Evolutionary conservation across 2,888 invertebrate genomes (phyloP), one percentile per base, ranked within the genome.

Genomic region (Drosophila monieri): DNA sequence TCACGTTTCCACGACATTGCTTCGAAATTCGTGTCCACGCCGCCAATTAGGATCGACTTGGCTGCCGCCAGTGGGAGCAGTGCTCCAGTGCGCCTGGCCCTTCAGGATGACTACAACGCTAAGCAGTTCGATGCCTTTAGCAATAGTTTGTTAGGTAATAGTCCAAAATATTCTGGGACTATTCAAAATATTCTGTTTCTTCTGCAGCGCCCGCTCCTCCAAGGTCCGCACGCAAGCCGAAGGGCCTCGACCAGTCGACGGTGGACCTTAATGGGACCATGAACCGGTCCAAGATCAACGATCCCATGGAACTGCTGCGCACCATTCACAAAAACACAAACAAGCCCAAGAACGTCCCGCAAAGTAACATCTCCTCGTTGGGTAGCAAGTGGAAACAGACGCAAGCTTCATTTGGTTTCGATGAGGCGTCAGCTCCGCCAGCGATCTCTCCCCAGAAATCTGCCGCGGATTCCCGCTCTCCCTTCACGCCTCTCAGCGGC

Each of bases 11-110:
- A 46, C 5, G 23, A 32, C 9, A 79, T 80, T 35, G 65, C 73
- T 2, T 57, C 80, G 49, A 91, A 90, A 57, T 88, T 86, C 18
- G 78, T 91, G 3, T 88, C 85, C 0, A 91, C 91, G 1, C 91
- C 91, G 12, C 90, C 91, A 3, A 91, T 91, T 2, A 88, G 78
- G 46, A 70, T 89, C 12, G 89, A 90, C 12, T 52, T 79, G 39
- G 30, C 71, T 0, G 39, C 49, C 12, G 53, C 44, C 3, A 18
- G 27, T 1, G 59, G 64, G 0, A 78, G 67, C 23, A 67, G 48
- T n/a, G 68, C 52, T 15, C 83, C 81, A 41, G 73, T 85, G 1
- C 86, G 90, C 8, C 52, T 90, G 6, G 87, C 91, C 0, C 74
- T 91, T 9, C 80, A 89, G n/a, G 89, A 89, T 32, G 88, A 90